Percentiles rank a stretch among this genome's conserved stretches.
Conservation (phyloP, 1,140 invertebrate genomes). For the Lordiphosa stackelbergi region DNA sequence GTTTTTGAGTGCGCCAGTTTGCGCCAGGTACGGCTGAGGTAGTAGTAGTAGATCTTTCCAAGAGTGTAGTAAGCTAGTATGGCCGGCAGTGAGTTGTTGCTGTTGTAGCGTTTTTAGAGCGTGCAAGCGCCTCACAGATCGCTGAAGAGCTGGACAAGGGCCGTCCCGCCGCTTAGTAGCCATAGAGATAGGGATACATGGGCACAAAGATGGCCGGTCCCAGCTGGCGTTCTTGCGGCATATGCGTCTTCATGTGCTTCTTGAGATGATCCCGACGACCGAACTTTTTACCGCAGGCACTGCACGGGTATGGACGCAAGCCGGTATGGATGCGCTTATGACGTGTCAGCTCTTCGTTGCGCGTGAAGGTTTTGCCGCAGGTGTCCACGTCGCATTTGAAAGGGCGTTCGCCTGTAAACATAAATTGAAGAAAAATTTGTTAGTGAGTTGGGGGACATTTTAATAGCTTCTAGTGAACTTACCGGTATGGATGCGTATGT, state of each 20-base stretch:
- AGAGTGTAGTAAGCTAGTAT: slow-evolving; percentile 20
- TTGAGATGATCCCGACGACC: slow-evolving; percentile 93
- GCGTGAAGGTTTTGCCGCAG: slow-evolving; percentile 93
- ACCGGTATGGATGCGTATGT: slow-evolving; percentile 94
- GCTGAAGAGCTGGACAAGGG: slow-evolving; percentile 13
- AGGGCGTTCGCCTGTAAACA: slow-evolving; percentile 86
- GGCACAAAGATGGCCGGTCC: slow-evolving; percentile 71
- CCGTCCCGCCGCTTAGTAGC: slow-evolving; percentile 42
- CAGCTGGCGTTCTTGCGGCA: slow-evolving; percentile 72
- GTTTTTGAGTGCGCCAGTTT: slow-evolving; percentile 39
- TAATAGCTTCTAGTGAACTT: slow-evolving; percentile 39
- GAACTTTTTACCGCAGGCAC: slow-evolving; percentile 90
- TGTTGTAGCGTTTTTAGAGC: slow-evolving; percentile 45
- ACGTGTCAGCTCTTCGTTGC: slow-evolving; percentile 94
- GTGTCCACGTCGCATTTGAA: slow-evolving; percentile 89
- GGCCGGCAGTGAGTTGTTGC: slow-evolving; percentile 40
- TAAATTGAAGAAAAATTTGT: slow-evolving; percentile 23
- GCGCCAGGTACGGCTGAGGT: slow-evolving; percentile 70
- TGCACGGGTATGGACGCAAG: slow-evolving; percentile 87
- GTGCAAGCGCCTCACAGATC: slow-evolving; percentile 69
- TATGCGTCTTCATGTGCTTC: slow-evolving; percentile 82
- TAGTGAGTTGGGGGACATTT: slow-evolving; percentile 5
- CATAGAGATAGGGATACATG: slow-evolving; percentile 76
- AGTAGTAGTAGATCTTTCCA: slow-evolving; percentile 65
- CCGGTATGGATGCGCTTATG: slow-evolving; percentile 94